phyloP scores from a whole-genome alignment of 2,797 vertebrate genomes.

The Hydrolagus colliei region DNA sequence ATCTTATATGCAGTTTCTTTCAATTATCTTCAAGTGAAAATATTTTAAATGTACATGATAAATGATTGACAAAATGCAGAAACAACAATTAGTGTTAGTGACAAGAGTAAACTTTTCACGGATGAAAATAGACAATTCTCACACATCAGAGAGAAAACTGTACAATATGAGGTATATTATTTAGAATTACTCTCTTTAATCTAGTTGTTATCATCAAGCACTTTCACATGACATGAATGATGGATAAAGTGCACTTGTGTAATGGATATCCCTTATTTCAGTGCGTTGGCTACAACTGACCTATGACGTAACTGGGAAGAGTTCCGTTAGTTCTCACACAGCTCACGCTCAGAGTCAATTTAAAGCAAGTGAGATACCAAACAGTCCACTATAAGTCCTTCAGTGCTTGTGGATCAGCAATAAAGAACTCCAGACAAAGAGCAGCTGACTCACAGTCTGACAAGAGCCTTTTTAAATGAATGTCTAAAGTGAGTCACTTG shows the following conservation, averaged over 20 bases:
- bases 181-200: background rate
- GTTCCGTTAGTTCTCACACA: background rate
- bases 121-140: background rate
- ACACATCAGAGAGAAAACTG: background rate
- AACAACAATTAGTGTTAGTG: background rate
- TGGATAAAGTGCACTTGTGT: background rate
- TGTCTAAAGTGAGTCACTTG: conserved; percentile 1
- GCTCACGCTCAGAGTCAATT: background rate
- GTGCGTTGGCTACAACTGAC: background rate
- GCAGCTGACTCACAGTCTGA: conserved; percentile 1
- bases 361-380: background rate
- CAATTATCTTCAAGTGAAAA: background rate
- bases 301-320: background rate
- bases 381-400: background rate
- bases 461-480: background rate
- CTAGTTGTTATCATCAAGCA: background rate
- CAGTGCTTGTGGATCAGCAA: background rate
- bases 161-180: background rate
- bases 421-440: background rate
- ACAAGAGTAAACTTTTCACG: background rate
- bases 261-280: conserved; percentile 2
- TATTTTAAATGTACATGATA: background rate
- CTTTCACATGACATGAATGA: background rate
- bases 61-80: background rate
- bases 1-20: background rate